Conservation (phyloP, 2,888 invertebrate species). For the Chalcosyrphus nemorum region DNA sequence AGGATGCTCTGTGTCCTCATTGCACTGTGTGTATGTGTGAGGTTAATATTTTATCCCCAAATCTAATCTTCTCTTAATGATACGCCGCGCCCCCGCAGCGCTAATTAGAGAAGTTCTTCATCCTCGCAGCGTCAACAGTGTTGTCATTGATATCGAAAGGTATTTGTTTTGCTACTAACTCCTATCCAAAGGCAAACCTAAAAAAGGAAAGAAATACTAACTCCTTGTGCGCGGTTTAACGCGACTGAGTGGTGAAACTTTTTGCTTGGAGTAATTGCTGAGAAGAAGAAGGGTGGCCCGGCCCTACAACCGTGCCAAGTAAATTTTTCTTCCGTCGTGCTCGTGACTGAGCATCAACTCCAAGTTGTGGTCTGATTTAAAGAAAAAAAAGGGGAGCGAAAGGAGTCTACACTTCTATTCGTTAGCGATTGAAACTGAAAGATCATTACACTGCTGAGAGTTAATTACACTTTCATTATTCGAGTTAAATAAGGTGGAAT, state of each 20-base stretch:
- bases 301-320: background rate
- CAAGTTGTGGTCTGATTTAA: background rate
- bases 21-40: background rate
- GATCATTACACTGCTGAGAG: constrained; percentile 67
- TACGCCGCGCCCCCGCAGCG: background rate
- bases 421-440: constrained; percentile 63
- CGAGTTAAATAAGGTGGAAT: constrained; percentile 65
- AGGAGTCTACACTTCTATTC: constrained; percentile 19
- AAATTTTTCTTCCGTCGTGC: constrained; percentile 50
- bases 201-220: background rate
- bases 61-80: constrained; percentile 21
- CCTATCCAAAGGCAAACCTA: background rate
- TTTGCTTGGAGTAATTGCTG: constrained; percentile 30
- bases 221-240: constrained; percentile 42
- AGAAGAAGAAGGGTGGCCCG: background rate
- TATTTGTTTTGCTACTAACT: background rate
- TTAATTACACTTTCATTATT: constrained; percentile 71
- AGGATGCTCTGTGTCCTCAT: background rate
- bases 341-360: constrained; percentile 46
- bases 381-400: background rate
- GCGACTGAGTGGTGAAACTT: constrained; percentile 47
- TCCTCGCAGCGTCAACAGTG: background rate
- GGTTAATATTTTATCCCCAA: constrained; percentile 38
- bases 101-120: constrained; percentile 57
- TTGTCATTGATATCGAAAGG: constrained; percentile 22